phyloP scores from a whole-genome alignment of 2,113 vertebrate species.

The Egretta garzetta region DNA sequence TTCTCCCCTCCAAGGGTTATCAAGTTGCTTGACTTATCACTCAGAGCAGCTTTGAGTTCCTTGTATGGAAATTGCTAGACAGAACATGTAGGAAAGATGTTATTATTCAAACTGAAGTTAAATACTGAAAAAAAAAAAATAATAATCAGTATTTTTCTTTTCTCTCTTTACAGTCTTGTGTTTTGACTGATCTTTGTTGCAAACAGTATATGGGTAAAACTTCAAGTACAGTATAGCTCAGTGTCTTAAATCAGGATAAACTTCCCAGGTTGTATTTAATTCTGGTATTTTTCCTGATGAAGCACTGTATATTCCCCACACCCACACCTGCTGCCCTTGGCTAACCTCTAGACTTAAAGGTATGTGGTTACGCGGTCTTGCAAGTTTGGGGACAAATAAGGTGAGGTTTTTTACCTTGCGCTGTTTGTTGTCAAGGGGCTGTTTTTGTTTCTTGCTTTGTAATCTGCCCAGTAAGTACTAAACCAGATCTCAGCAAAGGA shows the following conservation, averaged over 20 bases:
- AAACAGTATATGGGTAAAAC: not conserved
- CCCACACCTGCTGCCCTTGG: conserved; percentile 36
- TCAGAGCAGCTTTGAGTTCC: not conserved
- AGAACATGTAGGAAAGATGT: not conserved
- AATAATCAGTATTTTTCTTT: not conserved
- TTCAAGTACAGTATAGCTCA: not conserved
- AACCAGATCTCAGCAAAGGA: not conserved
- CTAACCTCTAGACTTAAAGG: conserved; percentile 44
- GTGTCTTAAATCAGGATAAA: not conserved
- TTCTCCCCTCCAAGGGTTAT: not conserved
- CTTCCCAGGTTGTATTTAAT: not conserved
- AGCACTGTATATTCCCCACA: not conserved
- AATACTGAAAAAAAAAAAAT: not conserved
- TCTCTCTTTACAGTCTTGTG: not conserved
- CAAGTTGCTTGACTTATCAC: not conserved
- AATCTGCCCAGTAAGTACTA: not conserved
- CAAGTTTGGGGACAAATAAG: conserved; percentile 64
- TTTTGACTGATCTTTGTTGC: not conserved
- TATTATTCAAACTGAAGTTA: not conserved
- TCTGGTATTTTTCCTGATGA: not conserved
- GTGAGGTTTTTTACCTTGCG: not conserved
- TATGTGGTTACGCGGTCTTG: not conserved
- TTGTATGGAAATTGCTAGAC: not conserved
- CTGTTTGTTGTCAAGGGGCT: conserved; percentile 35
- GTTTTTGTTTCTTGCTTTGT: conserved; percentile 8